Evolutionary conservation across 1,140 invertebrate genomes (phyloP).

Genomic region (Anagrus nilaparvatae): DNA sequence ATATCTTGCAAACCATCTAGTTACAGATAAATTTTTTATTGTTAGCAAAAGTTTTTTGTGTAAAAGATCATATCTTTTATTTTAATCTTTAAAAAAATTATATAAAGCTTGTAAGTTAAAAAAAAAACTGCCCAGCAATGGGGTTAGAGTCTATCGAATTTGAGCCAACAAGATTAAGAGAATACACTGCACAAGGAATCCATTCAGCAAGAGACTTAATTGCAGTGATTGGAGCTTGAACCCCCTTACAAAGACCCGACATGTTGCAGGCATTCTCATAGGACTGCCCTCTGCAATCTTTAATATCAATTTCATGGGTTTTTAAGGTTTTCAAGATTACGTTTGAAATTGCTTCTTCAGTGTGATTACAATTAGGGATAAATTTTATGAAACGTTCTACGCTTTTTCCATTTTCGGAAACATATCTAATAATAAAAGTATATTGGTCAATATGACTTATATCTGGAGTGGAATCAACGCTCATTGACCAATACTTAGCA

Average conservation of each 20-base stretch:
- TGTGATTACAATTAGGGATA: conserved; percentile 20
- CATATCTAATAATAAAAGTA: conserved; percentile 22
- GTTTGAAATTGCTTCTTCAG: conserved; percentile 16
- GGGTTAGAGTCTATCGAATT: no score
- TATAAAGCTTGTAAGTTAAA: no score
- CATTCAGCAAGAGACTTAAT: conserved; percentile 16
- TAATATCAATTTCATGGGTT: background rate
- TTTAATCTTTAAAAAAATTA: no score
- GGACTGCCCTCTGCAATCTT: conserved; percentile 4
- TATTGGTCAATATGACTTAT: conserved; percentile 31
- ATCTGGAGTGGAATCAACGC: conserved; percentile 33
- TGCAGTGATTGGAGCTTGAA: conserved; percentile 11
- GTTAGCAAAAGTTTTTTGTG: no score
- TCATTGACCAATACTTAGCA: conserved; percentile 12
- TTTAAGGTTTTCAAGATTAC: background rate
- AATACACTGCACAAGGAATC: conserved; percentile 25
- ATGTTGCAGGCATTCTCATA: conserved; percentile 14
- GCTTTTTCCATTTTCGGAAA: conserved; percentile 13
- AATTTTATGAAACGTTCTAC: conserved; percentile 22
- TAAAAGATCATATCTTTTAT: no score
- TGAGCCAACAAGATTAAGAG: conserved; percentile 29
- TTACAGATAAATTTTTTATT: no score
- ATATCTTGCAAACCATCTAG: no score
- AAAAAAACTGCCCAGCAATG: no score
- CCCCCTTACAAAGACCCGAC: conserved; percentile 5